These are phyloP conservation scores for Henicopernis longicauda DNA, from an alignment of 2,113 vertebrate genomes.

Conservation along the genomic window DNA sequence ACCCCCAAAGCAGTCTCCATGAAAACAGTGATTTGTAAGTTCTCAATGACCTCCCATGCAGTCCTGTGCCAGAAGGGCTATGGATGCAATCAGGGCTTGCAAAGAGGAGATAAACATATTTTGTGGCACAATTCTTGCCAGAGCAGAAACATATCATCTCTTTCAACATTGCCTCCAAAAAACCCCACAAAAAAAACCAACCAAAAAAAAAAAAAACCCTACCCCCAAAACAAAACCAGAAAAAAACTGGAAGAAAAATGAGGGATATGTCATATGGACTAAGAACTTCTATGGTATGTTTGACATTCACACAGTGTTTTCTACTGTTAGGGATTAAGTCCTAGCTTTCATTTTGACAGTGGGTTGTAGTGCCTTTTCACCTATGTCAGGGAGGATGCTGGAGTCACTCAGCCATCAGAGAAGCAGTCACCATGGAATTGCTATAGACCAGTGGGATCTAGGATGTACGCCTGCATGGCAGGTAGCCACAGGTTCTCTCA, in stretches of 20 bases:
- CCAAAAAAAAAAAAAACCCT: no score
- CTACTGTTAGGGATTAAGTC: neutral
- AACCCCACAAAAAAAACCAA: neutral
- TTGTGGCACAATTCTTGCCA: neutral
- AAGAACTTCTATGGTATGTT: neutral
- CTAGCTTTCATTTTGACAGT: neutral
- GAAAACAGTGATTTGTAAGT: neutral
- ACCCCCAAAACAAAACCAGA: no score
- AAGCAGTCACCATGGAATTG: neutral
- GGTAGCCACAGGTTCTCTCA: neutral
- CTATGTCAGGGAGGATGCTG: neutral
- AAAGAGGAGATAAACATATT: neutral
- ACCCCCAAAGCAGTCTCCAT: neutral
- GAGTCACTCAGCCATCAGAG: neutral
- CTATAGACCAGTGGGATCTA: neutral
- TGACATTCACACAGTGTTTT: neutral
- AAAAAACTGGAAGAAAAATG: neutral
- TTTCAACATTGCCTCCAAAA: neutral
- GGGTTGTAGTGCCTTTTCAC: neutral
- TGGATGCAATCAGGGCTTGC: neutral
- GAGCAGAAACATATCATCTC: neutral
- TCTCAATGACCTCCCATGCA: neutral
- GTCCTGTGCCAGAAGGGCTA: neutral
- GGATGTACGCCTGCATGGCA: rapidly evolving
- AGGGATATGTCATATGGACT: neutral